Evolutionary conservation across 2,797 vertebrate species (phyloP).

Genomic region (Pipistrellus nathusii): DNA sequence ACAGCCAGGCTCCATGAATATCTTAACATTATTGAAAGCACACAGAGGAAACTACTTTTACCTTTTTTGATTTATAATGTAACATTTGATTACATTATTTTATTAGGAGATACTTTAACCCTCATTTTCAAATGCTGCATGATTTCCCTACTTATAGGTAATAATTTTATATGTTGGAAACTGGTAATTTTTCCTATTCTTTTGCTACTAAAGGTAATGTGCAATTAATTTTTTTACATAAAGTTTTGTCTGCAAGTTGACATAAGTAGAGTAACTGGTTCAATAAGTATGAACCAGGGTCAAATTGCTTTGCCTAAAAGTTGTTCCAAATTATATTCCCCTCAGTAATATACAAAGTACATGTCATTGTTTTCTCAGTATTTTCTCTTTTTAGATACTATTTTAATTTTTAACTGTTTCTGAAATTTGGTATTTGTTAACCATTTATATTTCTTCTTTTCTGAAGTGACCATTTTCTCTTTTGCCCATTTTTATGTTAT

Average conservation of each 20-base stretch:
- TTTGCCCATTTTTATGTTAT: slow-evolving; percentile 27
- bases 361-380: neutral
- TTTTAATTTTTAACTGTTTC: slow-evolving; percentile 55
- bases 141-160: neutral
- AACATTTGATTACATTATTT: slow-evolving; percentile 16
- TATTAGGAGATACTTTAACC: slow-evolving; percentile 37
- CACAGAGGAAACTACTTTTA: neutral
- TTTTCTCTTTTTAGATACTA: slow-evolving; percentile 45
- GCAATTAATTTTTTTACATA: neutral
- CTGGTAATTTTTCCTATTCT: neutral
- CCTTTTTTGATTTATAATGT: neutral
- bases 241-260: neutral
- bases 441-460: slow-evolving; percentile 38
- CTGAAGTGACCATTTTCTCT: slow-evolving; percentile 14
- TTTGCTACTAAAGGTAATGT: slow-evolving; percentile 8
- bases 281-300: slow-evolving; percentile 22
- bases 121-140: slow-evolving; percentile 10
- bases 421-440: slow-evolving; percentile 38
- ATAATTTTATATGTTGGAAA: slow-evolving; percentile 37
- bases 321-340: slow-evolving; percentile 25
- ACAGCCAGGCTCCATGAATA: neutral
- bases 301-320: slow-evolving; percentile 32
- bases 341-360: neutral
- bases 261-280: neutral
- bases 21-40: slow-evolving; percentile 34